Conservation (phyloP, 2,888 invertebrate species). For the Nesidiocoris tenuis region DNA sequence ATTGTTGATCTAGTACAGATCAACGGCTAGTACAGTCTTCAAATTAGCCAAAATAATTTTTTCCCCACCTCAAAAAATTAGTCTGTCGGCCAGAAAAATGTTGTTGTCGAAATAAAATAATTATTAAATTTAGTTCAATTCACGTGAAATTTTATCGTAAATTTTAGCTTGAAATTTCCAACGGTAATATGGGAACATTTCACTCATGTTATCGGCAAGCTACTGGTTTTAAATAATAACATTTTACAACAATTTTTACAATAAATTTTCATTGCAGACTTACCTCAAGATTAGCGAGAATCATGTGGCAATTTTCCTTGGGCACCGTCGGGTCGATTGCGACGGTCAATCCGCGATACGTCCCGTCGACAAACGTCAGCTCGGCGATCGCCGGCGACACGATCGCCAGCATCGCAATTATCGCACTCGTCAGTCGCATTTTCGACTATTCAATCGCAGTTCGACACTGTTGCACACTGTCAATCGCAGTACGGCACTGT, state of each 20-base stretch:
- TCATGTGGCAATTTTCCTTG: constrained; percentile 55
- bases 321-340: constrained; percentile 57
- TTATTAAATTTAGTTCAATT: too few species aligned
- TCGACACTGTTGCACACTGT: background rate
- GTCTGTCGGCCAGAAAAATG: too few species aligned
- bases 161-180: too few species aligned
- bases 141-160: too few species aligned
- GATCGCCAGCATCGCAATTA: constrained; percentile 8
- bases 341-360: constrained; percentile 57
- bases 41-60: too few species aligned
- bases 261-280: constrained; percentile 46
- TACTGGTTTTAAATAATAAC: background rate
- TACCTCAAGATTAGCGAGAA: constrained; percentile 58
- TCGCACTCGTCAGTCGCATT: constrained; percentile 12
- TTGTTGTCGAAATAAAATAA: too few species aligned
- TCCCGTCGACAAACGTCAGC: constrained; percentile 42
- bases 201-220: too few species aligned
- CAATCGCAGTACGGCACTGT: background rate
- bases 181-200: too few species aligned
- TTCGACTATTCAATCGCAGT: background rate
- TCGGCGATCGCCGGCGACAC: constrained; percentile 15
- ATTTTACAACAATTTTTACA: too few species aligned
- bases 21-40: too few species aligned
- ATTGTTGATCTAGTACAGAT: too few species aligned
- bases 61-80: too few species aligned